phyloP scores from a whole-genome alignment of 2,797 vertebrate genomes.

The Sebastes goodei region DNA sequence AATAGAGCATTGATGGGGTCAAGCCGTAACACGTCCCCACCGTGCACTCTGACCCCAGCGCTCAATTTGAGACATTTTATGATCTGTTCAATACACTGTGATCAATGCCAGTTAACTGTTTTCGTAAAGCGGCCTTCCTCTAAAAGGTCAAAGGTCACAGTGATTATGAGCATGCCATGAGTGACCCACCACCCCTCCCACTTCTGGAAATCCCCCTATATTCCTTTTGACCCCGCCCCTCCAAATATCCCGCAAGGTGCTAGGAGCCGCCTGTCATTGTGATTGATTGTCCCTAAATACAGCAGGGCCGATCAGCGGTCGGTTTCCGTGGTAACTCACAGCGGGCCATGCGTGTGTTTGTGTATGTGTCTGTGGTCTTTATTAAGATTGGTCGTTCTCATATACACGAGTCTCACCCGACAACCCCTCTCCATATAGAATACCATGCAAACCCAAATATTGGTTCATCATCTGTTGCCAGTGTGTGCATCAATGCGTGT shows the following conservation, averaged over 20 bases:
- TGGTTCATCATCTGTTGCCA: slow-evolving; percentile 45
- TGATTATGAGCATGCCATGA: slow-evolving; percentile 44
- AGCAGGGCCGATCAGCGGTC: slow-evolving; percentile 23
- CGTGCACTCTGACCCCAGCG: slow-evolving; percentile 44
- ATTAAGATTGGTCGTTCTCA: slow-evolving; percentile 55
- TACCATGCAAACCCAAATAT: slow-evolving; percentile 59
- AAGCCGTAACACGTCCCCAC: slow-evolving; percentile 9
- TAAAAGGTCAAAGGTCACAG: slow-evolving; percentile 53
- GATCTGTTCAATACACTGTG: slow-evolving; percentile 58
- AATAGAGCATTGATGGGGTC: slow-evolving; percentile 22
- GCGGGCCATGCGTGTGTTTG: slow-evolving; percentile 55
- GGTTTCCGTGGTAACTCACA: slow-evolving; percentile 58
- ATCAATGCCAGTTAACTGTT: slow-evolving; percentile 60
- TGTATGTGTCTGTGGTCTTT: slow-evolving; percentile 54
- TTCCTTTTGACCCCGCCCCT: slow-evolving; percentile 31
- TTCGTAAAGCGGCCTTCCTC: slow-evolving; percentile 2
- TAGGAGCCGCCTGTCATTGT: slow-evolving; percentile 59
- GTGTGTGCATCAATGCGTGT: neutral
- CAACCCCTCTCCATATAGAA: slow-evolving; percentile 20
- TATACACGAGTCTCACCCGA: slow-evolving; percentile 14
- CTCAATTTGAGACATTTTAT: slow-evolving; percentile 53
- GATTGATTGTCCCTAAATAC: slow-evolving; percentile 72
- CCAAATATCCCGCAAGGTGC: slow-evolving; percentile 56
- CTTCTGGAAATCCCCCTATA: slow-evolving; percentile 9
- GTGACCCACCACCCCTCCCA: neutral